Evolutionary conservation across 2,888 invertebrate genomes (phyloP), one percentile per base, ranked within the genome.

Genomic region (Priocnemis perturbator): DNA sequence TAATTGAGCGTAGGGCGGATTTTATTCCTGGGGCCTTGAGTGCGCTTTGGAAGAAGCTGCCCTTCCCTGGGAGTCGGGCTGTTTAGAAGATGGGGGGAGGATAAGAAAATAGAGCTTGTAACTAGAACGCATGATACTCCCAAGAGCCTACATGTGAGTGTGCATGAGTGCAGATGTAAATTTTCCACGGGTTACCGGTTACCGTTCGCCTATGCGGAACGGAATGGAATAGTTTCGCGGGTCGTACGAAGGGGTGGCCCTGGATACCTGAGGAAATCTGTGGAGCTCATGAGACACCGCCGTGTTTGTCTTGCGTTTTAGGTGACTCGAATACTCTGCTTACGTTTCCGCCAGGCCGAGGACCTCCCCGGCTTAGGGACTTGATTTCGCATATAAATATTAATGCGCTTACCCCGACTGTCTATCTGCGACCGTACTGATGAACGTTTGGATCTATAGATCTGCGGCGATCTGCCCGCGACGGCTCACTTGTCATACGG

Each of bases 321-420:
- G 75, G 74, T 72, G 76, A 71, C 72, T 73, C 73, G 69, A 76
- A 73, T 73, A 72, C 71, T 64, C 66, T 69, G 78, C 78, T 76
- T 78, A 71, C 69, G 73, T 76, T 73, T 68, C 73, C 73, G 15
- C 59, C 64, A 61, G 63, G 71, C 66, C 67, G 68, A 37, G 44
- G 64, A 73, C 64, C 69, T 55, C 67, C 20, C 63, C 72, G 78
- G 74, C 74, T 78, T 73, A 69, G 74, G 76, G 79, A 85, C 81
- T 83, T 79, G 79, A 81, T 83, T 81, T 73, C 75, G 60, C 70
- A 73, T 73, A 85, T 84, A 85, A 84, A 84, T 85, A 84, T 85
- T 84, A 85, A 85, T 83, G 80, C 69, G 58, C 65, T 60, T 58
- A 37, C 60, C 14, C 21, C 57, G 47, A n/a, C 50, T 30, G n/a